These are phyloP conservation scores for Guaruba guarouba DNA, from an alignment of 2,113 vertebrate genomes.

Conservation along the genomic window DNA sequence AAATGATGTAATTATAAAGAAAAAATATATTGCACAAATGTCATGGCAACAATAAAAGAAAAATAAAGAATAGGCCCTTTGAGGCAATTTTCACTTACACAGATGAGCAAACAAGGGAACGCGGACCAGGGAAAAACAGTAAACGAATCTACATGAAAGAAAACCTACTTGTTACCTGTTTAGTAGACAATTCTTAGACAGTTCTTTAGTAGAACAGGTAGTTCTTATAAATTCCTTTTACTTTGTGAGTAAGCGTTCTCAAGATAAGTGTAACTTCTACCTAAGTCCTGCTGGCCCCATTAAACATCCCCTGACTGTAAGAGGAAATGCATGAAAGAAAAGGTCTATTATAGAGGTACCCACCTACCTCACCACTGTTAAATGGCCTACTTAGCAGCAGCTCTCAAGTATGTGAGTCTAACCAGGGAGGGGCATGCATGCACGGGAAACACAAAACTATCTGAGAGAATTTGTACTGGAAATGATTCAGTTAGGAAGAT, in stretches of 20 bases:
- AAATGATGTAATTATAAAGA: background rate
- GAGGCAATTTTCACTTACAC: background rate
- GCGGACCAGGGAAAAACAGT: background rate
- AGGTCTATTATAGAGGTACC: background rate
- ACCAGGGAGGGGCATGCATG: accelerated
- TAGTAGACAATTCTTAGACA: background rate
- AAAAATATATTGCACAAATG: background rate
- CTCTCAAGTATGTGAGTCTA: background rate
- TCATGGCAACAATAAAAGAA: background rate
- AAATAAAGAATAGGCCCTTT: background rate
- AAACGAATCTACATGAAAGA: background rate
- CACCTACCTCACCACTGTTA: accelerated
- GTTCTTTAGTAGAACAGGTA: background rate
- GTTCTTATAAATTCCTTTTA: background rate
- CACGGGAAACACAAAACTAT: background rate
- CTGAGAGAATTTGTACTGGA: background rate
- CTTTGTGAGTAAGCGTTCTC: background rate
- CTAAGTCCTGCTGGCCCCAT: background rate
- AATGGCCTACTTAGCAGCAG: background rate
- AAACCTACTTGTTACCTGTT: background rate
- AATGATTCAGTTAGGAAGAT: accelerated
- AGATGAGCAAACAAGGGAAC: background rate
- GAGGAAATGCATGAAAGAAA: background rate
- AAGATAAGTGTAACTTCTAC: background rate
- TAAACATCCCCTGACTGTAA: background rate